Conservation (phyloP, 2,797 vertebrate species). For the Pempheris klunzingeri region DNA sequence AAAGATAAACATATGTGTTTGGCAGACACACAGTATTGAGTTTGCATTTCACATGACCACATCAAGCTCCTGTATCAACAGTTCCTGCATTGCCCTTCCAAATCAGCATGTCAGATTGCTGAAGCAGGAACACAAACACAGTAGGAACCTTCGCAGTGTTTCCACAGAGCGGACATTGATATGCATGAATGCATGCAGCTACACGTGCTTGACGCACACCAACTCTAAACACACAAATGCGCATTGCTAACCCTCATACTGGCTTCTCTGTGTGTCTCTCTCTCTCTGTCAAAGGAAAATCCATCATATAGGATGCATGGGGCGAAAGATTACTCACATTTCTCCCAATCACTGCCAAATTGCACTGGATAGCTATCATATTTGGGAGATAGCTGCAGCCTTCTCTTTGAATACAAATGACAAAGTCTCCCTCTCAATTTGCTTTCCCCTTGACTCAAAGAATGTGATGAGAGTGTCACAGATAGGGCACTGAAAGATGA, state of each 20-base stretch:
- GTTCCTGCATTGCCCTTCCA: constrained; percentile 56
- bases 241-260: constrained; percentile 21
- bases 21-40: background rate
- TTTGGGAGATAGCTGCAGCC: constrained; percentile 49
- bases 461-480: constrained; percentile 37
- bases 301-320: constrained; percentile 63
- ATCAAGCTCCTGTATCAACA: constrained; percentile 57
- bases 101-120: constrained; percentile 62
- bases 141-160: constrained; percentile 41
- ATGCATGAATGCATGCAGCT: constrained; percentile 58
- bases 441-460: constrained; percentile 61
- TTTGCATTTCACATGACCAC: constrained; percentile 47
- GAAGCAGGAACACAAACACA: constrained; percentile 69
- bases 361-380: constrained; percentile 69
- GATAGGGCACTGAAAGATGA: constrained; percentile 12
- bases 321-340: constrained; percentile 68
- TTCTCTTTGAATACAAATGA: constrained; percentile 68
- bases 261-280: constrained; percentile 29
- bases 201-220: constrained; percentile 41
- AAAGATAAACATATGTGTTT: constrained; percentile 10
- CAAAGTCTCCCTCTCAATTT: constrained; percentile 48
- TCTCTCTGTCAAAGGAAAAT: constrained; percentile 55
- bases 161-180: constrained; percentile 63
- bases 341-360: constrained; percentile 66
- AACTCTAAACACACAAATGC: constrained; percentile 36